Evolutionary conservation across 2,113 vertebrate species (phyloP), one percentile per base, ranked within the genome.

Genomic region (Lota lota): DNA sequence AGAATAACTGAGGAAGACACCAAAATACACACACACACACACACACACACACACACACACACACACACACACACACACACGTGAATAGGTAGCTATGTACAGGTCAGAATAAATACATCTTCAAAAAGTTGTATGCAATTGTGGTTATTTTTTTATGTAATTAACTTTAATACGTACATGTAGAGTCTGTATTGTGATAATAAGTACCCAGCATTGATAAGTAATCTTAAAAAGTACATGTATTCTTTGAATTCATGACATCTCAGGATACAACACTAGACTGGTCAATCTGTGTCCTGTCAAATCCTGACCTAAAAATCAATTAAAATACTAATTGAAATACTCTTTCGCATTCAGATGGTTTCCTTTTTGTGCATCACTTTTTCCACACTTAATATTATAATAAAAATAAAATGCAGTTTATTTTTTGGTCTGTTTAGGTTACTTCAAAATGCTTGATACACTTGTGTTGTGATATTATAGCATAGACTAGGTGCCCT

Each of bases 81-180:
- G 63, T 69, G 53, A 78, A 77, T 74, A 72, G n/a, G 59, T 60
- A 40, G 24, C 76, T 85, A 88, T 90, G 87, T 89, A 91, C 88
- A 91, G 54, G 8, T 64, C 79, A 83, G 86, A 92, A 92, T 89
- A 90, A 92, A 92, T 90, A 90, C 85, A 92, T 92, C 85, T 91
- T 86, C 89, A 92, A 75, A 80, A 87, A 12, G 74, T 87, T 81
- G 84, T 83, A 87, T 91, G 89, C 85, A 85, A 83, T 80, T 79
- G 83, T 87, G 78, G 83, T 79, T 79, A 22, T 21, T 40, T 40
- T 64, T 92, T 91, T 90, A 91, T 92, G 82, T 89, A 79, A 70
- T 85, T 63, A 64, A 87, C 87, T 91, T 76, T 85, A 91, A 79
- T 75, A 83, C 73, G 70, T 92, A 91, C 91, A 93, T 85, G 85